Percentiles rank a stretch among this genome's conserved stretches.
Conservation (phyloP, 2,113 vertebrate genomes). For the Pterocles burchelli region DNA sequence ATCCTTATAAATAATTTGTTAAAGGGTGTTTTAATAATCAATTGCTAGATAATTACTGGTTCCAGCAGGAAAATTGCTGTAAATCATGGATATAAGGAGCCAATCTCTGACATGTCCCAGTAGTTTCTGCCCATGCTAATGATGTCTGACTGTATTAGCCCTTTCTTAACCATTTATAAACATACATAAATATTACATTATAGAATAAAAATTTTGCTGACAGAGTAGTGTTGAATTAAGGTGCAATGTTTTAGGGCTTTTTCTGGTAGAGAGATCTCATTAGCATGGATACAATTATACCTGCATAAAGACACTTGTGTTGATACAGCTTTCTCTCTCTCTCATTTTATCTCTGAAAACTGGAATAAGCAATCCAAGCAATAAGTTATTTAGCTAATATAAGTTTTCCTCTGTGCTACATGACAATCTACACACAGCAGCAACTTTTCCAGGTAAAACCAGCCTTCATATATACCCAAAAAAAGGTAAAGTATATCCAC, state of each 20-base stretch:
- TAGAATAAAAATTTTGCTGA: background rate
- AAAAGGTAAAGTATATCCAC: background rate
- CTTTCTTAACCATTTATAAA: constrained; percentile 46
- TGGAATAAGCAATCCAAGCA: background rate
- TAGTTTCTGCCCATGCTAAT: constrained; percentile 14
- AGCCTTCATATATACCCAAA: background rate
- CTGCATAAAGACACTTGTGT: background rate
- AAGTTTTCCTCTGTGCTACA: background rate
- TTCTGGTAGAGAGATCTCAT: background rate
- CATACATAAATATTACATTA: constrained; percentile 39
- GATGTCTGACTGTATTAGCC: constrained; percentile 12
- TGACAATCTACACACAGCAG: background rate
- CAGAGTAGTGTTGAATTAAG: background rate
- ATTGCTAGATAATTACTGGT: constrained; percentile 34
- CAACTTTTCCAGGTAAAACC: background rate
- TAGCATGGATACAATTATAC: background rate
- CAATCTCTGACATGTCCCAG: background rate
- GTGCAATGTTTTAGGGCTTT: background rate
- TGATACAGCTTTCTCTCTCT: background rate
- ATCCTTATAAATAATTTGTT: constrained; percentile 22
- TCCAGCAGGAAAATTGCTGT: constrained; percentile 35
- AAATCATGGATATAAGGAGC: background rate
- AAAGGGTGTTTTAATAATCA: constrained; percentile 34
- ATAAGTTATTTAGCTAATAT: background rate
- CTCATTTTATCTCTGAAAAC: background rate